A percentile compares a stretch with the other conserved stretches of the same genome.
Conservation (phyloP, 1,140 invertebrate species). For the Brachionus calyciflorus region DNA sequence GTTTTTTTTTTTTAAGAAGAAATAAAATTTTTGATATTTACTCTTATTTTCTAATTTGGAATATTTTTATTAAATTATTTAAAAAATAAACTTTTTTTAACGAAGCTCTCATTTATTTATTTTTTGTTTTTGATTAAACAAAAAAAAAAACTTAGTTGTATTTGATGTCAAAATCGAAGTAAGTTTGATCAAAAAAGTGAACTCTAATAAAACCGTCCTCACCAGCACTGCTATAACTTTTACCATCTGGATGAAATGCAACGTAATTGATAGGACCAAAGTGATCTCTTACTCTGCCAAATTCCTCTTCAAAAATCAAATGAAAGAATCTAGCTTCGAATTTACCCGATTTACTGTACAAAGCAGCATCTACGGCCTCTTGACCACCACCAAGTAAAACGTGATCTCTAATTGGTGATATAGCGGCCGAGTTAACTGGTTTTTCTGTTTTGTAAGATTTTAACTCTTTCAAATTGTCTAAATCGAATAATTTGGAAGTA, state of each 20-base stretch:
- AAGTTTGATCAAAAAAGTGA: constrained; percentile 90
- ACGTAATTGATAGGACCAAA: constrained; percentile 99
- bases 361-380: constrained; percentile 97
- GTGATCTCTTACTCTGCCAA: constrained; percentile 94
- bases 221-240: constrained; percentile 90
- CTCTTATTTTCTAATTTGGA: too few species aligned
- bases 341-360: constrained; percentile 81
- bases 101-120: too few species aligned
- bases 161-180: constrained; percentile 95
- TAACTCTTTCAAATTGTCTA: constrained; percentile 74
- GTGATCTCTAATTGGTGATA: constrained; percentile 89
- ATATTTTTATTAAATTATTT: too few species aligned
- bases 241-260: constrained; percentile 95
- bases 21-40: too few species aligned
- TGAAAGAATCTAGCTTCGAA: constrained; percentile 98
- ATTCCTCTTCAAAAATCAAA: constrained; percentile 98
- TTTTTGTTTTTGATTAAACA: background rate
- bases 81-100: too few species aligned
- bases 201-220: constrained; percentile 97
- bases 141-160: constrained; percentile 60
- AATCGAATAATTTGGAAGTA: constrained; percentile 87
- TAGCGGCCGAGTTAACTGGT: constrained; percentile 90
- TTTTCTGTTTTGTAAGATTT: constrained; percentile 94
- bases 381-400: constrained; percentile 88
- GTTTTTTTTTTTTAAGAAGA: too few species aligned